Conservation (phyloP, 2,113 vertebrate species). For the Fulmarus glacialis region DNA sequence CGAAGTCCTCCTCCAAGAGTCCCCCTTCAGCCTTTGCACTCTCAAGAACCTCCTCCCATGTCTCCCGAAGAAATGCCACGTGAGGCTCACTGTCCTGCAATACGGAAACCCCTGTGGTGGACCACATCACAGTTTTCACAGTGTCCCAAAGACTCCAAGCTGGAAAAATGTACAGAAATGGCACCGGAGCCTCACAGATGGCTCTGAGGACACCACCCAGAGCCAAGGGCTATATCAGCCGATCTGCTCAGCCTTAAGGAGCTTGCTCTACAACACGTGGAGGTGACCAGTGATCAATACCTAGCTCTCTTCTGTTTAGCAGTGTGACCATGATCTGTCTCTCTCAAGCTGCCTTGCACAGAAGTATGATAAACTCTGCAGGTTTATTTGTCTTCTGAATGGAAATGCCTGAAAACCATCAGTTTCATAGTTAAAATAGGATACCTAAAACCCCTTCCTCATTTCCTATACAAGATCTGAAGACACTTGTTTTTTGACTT, state of each 20-base stretch:
- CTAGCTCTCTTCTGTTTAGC: neutral
- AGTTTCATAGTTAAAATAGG: neutral
- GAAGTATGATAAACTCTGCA: neutral
- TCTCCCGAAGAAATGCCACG: neutral
- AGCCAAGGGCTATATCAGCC: neutral
- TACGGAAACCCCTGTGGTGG: neutral
- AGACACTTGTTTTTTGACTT: neutral
- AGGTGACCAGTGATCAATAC: neutral
- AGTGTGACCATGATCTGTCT: rapidly evolving
- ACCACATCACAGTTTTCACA: neutral
- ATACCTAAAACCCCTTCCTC: neutral
- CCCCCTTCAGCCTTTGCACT: neutral
- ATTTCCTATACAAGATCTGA: neutral
- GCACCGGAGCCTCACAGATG: neutral
- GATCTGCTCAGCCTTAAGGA: neutral
- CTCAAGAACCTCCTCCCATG: neutral
- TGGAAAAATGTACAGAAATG: neutral
- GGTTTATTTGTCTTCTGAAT: neutral
- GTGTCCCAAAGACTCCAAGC: neutral
- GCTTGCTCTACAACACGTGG: rapidly evolving
- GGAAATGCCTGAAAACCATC: neutral
- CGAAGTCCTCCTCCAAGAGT: neutral
- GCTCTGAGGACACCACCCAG: neutral
- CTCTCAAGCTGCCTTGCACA: neutral
- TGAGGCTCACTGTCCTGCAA: neutral